Evolutionary conservation across 2,888 invertebrate species (phyloP), one percentile per base, ranked within the genome.

Genomic region (Tinea pellionella): DNA sequence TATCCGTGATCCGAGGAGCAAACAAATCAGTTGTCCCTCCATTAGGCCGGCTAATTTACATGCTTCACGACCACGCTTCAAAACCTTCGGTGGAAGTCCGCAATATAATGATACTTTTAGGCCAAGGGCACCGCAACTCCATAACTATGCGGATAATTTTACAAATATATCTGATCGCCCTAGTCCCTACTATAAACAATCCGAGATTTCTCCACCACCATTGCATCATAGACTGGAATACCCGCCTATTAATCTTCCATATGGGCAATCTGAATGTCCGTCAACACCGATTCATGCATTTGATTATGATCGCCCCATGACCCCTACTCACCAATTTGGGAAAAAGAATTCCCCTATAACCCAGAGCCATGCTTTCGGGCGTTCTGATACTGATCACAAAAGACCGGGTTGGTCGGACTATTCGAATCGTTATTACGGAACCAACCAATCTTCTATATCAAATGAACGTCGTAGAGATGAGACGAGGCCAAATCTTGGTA

Each of bases 71-170:
- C 24, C 6, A 24, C 24, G 84, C 75, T 24, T 85, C 87, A 2
- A 77, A 80, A 67, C 86, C 87, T 12, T 86, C 85, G 13, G 86
- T 24, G 24, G 24, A 24, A 24, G 3, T 24, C 24, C 37, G 11
- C 37, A 2, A 37, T 37, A 11, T 16, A 41, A 32, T 29, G n/a
- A 9, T 19, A 51, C 11, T 9, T 24, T 2, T 9, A 37, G 9
- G 9, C 37, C 37, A 37, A 24, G 24, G 24, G 3, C 2, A 24
- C 24, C 24, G 2, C 24, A 24, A 24, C 24, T 2, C 24, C 24
- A 24, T 24, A 24, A 24, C 6, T 24, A 3, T 24, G 24, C 6
- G 6, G 6, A 24, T 6, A 24, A 24, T 24, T 2, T 24, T 24
- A 3, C 24, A 24, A 24, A 24, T 6, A 24, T 24, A 24, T 24